These are phyloP conservation scores for Ramazzottius varieornatus DNA, from an alignment of 2,888 invertebrate species.

Conservation along the genomic window DNA sequence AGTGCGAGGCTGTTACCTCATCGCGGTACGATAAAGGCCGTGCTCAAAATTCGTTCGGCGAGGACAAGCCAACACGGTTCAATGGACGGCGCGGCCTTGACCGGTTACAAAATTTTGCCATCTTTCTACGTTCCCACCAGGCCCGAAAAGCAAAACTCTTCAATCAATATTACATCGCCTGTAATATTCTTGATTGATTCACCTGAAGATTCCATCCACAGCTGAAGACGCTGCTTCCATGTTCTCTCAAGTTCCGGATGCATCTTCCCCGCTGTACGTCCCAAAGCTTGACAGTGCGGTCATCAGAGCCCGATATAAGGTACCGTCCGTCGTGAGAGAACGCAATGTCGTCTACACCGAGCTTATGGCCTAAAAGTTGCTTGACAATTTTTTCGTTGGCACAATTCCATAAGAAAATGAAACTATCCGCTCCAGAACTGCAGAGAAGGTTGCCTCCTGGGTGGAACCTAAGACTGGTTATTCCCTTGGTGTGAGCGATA, in stretches of 20 bases:
- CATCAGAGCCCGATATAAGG: background rate
- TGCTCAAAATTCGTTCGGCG: background rate
- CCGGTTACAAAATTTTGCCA: background rate
- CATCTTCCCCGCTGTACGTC: background rate
- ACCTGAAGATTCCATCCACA: conserved; percentile 1
- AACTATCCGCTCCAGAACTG: background rate
- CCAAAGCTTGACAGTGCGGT: background rate
- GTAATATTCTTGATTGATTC: background rate
- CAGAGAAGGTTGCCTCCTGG: background rate
- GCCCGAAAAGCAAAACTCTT: background rate
- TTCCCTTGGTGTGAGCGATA: background rate
- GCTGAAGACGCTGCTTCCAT: background rate
- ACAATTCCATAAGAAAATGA: background rate
- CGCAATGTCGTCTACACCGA: background rate
- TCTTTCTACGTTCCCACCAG: background rate
- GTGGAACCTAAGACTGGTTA: background rate
- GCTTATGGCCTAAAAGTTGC: background rate
- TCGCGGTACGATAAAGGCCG: too few species aligned
- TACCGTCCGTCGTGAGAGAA: background rate
- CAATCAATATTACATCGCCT: background rate
- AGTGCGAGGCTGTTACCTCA: too few species aligned
- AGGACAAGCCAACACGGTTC: background rate
- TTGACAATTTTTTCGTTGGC: background rate
- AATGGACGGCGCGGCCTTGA: background rate
- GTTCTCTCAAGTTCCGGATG: background rate